Base-by-base conservation (phyloP, 2,113 vertebrate genomes). In the Amblyornis subalaris region DNA sequence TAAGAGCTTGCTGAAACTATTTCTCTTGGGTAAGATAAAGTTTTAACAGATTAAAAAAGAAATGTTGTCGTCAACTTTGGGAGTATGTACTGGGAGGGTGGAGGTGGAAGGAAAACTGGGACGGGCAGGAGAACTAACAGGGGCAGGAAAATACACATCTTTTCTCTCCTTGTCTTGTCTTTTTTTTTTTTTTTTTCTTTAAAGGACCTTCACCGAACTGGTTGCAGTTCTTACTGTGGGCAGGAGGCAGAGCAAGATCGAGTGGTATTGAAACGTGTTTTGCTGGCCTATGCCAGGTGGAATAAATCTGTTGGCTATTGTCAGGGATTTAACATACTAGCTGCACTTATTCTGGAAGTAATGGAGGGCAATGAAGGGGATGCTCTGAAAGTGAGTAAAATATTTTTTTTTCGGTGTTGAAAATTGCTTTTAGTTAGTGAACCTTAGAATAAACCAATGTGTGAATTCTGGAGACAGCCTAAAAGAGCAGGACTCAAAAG, bases 261-360 rank as follows among this genome's bases (percentile, higher is more conserved):
- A 75, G 98, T 99, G 42, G 98, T 99, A 23, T 33, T 99, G 55
- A 99, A 99, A 92, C 96, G 98, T 6, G 98, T 99, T 44, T 96
- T 99, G 57, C 84, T 99, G 87, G 98, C 98, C 6, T 99, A 98
- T 14, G 98, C 98, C 55, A 98, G 98, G 22, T 99, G 98, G 98
- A 99, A 99, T 94, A 99, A 99, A 95, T 97, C 97, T 55, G 98
- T 99, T 20, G 98, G 98, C 23, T 99, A 99, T 85, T 99, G 98
- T 86, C 98, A 99, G 96, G 98, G 98, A 64, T 99, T 99, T 95
- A 99, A 99, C 84, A 99, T 99, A 80, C 92, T 99, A 60, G 98
- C 98, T 33, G 98, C 98, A 1, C 98, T 99, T 29, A 99, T 99
- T 78, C 96, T 99, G 85, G 98, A 99, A 97, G 98, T 99, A 60